A percentile compares a stretch with the other conserved stretches of the same genome.
These are phyloP conservation scores for Lepus oiostolus DNA, from an alignment of 2,797 vertebrate genomes.

Conservation along the genomic window DNA sequence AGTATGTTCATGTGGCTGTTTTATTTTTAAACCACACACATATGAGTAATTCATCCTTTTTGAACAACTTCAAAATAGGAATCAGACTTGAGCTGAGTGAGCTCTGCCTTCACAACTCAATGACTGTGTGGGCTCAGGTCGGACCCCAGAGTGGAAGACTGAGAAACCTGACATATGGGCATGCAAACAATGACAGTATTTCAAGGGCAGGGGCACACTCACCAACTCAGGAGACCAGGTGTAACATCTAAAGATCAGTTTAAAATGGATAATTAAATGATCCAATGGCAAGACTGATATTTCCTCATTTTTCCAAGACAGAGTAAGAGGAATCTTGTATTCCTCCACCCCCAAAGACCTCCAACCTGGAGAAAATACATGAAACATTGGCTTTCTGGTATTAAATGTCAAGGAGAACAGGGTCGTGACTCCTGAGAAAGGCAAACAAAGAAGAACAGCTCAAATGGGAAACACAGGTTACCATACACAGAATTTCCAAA, in stretches of 20 bases:
- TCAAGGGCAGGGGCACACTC: background rate
- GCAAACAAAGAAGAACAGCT: background rate
- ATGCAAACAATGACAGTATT: background rate
- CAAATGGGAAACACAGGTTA: too few species aligned
- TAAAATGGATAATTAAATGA: background rate
- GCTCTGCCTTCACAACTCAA: background rate
- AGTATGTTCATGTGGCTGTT: conserved; percentile 6
- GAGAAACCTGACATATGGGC: background rate
- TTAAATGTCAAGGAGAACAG: background rate
- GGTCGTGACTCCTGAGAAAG: background rate
- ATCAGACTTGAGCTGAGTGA: background rate
- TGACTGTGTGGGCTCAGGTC: background rate
- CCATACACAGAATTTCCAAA: too few species aligned
- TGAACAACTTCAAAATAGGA: conserved; percentile 14
- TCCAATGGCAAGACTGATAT: background rate
- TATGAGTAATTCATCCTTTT: conserved; percentile 28
- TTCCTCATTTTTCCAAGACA: background rate
- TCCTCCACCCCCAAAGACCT: background rate
- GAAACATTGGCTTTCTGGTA: background rate
- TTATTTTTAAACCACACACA: conserved; percentile 32
- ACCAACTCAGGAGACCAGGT: background rate
- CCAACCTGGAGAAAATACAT: background rate
- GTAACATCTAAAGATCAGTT: background rate
- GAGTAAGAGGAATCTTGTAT: background rate
- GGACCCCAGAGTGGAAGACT: background rate